Base-by-base conservation (phyloP, 2,888 invertebrate genomes). In the Steinernema scapterisci region DNA sequence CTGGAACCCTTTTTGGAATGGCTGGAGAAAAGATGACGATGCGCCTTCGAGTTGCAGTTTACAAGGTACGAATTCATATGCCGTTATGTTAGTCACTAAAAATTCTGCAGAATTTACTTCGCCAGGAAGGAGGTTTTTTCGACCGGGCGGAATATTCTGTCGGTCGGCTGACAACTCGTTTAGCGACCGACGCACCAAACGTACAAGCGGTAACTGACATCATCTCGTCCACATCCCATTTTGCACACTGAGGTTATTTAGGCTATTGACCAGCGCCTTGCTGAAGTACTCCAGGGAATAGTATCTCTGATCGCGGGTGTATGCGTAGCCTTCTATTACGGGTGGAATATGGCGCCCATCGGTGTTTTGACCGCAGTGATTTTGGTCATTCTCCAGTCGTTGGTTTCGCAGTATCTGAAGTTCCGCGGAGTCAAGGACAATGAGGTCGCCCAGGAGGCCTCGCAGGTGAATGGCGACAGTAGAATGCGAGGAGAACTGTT, bases 61-160 rank as follows among this genome's bases (percentile, higher is more conserved):
- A 81, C 73, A 79, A 76, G 74, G 82, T 79, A 44, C 13, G 73
- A n/a, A n/a, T n/a, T n/a, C n/a, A n/a, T n/a, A n/a, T n/a, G n/a
- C n/a, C n/a, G n/a, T n/a, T n/a, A n/a, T n/a, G n/a, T n/a, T n/a
- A n/a, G n/a, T n/a, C n/a, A n/a, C n/a, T n/a, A n/a, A n/a, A n/a
- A n/a, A n/a, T n/a, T n/a, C n/a, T n/a, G n/a, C n/a, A 83, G 75
- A 88, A 88, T 74, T 87, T 89, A 56, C 76, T 89, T 54, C 77
- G 86, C 7, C 89, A 89, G 80, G 84, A 88, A 31, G 81, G 88
- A 16, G 85, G 82, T n/a, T 89, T 88, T 88, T 88, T 88, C 76
- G 89, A 89, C 81, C 75, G 85, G 13, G 81, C 85, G 25, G 78
- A 81, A 11, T 84, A 87, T 77, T 82, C 86, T 3, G 79, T 85